phyloP scores from a whole-genome alignment of 1,140 invertebrate genomes.

The Diabrotica undecimpunctata region DNA sequence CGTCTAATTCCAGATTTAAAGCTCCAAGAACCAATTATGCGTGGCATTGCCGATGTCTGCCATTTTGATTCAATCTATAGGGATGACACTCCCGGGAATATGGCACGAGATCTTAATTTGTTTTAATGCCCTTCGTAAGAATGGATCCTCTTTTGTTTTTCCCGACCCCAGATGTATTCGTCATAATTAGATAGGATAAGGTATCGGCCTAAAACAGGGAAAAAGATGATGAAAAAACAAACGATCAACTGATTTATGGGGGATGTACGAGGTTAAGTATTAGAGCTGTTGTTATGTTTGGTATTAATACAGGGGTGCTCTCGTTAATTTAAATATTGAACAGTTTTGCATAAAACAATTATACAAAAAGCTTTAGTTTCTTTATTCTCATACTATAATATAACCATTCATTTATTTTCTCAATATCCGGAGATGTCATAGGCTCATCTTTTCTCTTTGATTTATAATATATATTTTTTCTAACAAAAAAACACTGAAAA shows the following conservation, averaged over 20 bases:
- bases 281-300: too few relatives aligned
- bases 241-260: background rate
- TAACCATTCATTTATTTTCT: too few relatives aligned
- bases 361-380: too few relatives aligned
- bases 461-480: too few relatives aligned
- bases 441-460: too few relatives aligned
- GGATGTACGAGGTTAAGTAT: too few relatives aligned
- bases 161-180: slow-evolving; percentile 19
- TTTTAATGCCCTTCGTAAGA: slow-evolving; percentile 24
- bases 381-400: too few relatives aligned
- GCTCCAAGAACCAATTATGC: slow-evolving; percentile 36
- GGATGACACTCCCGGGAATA: slow-evolving; percentile 38
- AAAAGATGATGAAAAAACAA: background rate
- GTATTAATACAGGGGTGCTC: too few relatives aligned
- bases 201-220: background rate
- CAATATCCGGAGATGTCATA: too few relatives aligned
- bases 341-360: too few relatives aligned
- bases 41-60: slow-evolving; percentile 32
- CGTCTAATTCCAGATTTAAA: slow-evolving; percentile 26
- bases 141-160: slow-evolving; percentile 23
- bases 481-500: too few relatives aligned
- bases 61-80: slow-evolving; percentile 42
- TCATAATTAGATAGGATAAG: slow-evolving; percentile 19
- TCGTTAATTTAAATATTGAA: too few relatives aligned
- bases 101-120: slow-evolving; percentile 30